phyloP scores from a whole-genome alignment of 53 echinoderm and acorn worm genomes.

The Antedon mediterranea region DNA sequence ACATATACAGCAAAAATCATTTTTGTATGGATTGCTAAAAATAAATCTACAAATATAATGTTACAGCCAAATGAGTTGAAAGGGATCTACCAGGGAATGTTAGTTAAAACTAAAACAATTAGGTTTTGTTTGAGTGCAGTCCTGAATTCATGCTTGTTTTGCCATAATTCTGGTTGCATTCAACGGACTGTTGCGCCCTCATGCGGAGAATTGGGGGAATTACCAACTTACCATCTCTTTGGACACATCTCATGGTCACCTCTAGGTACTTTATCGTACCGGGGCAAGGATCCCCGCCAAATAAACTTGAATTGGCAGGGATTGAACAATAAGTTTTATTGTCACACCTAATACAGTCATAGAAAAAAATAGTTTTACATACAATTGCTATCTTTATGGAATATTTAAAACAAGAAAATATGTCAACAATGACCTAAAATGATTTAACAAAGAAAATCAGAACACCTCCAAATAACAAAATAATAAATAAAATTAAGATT shows the following conservation, averaged over 20 bases:
- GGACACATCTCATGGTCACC: background rate
- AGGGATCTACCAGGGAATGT: background rate
- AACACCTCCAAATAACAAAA: too few relatives aligned
- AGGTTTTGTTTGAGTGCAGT: background rate
- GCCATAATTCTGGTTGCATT: background rate
- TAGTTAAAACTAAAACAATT: background rate
- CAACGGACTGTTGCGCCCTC: background rate
- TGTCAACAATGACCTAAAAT: too few relatives aligned
- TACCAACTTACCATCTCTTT: conserved; percentile 2
- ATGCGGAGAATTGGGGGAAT: background rate
- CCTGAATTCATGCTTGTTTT: background rate
- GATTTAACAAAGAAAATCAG: too few relatives aligned
- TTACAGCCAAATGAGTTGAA: background rate
- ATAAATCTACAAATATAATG: background rate
- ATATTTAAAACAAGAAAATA: too few relatives aligned
- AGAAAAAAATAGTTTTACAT: background rate
- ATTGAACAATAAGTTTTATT: conserved; percentile 34
- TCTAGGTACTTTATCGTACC: conserved; percentile 49
- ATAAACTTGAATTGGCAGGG: conserved; percentile 18
- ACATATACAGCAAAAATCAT: too few relatives aligned
- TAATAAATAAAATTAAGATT: too few relatives aligned
- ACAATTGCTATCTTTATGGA: background rate
- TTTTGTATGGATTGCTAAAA: background rate
- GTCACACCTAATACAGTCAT: conserved; percentile 38
- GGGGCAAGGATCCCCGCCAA: conserved; percentile 35